Conservation (phyloP, 2,113 vertebrate genomes). For the Excalfactoria chinensis region DNA sequence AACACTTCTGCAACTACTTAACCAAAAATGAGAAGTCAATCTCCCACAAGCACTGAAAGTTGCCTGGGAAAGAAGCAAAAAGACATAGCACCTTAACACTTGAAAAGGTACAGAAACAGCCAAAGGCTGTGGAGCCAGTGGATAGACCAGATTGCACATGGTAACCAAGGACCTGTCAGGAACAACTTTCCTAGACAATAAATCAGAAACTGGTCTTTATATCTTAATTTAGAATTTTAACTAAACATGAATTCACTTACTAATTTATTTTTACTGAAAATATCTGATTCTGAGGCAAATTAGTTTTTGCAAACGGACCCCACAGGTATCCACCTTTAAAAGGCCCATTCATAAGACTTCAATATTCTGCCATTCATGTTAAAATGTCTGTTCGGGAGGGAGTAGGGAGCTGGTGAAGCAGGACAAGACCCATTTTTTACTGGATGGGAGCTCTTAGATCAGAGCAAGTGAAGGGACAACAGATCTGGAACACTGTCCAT, state of each 20-base stretch:
- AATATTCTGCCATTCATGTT: not conserved
- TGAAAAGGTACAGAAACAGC: not conserved
- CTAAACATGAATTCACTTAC: not conserved
- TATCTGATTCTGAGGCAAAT: not conserved
- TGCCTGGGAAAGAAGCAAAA: not conserved
- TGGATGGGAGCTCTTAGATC: not conserved
- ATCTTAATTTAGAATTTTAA: not conserved
- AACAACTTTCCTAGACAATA: rapidly evolving
- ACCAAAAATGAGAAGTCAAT: not conserved
- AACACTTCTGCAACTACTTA: not conserved
- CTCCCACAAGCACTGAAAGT: not conserved
- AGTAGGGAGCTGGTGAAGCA: not conserved
- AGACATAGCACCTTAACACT: not conserved
- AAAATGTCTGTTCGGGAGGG: too few relatives aligned
- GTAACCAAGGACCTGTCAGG: not conserved
- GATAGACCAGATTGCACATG: not conserved
- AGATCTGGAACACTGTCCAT: not conserved
- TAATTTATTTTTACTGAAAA: not conserved
- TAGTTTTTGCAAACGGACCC: not conserved
- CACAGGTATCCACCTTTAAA: not conserved
- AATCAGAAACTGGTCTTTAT: not conserved
- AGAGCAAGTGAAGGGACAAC: not conserved
- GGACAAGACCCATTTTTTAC: not conserved
- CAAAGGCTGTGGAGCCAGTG: not conserved
- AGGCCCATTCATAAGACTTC: not conserved